Percentiles rank a stretch among this genome's conserved stretches.
Conservation (phyloP, 1,140 invertebrate species). For the Drosophila sulfurigaster region DNA sequence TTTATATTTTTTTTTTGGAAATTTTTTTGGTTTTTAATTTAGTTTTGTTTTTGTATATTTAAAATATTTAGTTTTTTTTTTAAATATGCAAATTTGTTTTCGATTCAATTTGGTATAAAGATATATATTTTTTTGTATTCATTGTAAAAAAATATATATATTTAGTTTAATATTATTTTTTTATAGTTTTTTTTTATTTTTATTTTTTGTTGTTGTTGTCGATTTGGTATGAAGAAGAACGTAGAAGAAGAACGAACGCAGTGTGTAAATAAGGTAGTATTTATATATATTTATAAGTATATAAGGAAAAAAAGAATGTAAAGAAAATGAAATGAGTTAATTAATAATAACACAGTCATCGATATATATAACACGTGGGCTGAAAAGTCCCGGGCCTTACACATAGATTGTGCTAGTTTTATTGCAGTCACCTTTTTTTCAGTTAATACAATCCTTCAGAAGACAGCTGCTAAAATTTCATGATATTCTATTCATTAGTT, state of each 20-base stretch:
- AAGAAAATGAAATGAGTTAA: constrained; percentile 61
- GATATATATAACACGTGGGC: too few species aligned
- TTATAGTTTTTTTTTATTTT: constrained; percentile 32
- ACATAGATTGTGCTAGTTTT: too few species aligned
- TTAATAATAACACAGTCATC: constrained; percentile 48
- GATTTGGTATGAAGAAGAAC: constrained; percentile 79
- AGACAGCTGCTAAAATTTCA: too few species aligned
- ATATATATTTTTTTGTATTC: constrained; percentile 46
- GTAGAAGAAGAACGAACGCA: constrained; percentile 81
- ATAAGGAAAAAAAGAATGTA: constrained; percentile 55
- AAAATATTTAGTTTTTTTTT: constrained; percentile 44
- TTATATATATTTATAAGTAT: constrained; percentile 45
- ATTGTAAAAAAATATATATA: constrained; percentile 35
- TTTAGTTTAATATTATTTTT: constrained; percentile 37
- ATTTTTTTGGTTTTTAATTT: constrained; percentile 33
- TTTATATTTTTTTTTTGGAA: constrained; percentile 37
- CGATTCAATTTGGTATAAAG: constrained; percentile 54
- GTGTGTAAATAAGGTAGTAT: constrained; percentile 79
- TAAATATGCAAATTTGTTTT: constrained; percentile 79
- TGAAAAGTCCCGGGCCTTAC: too few species aligned
- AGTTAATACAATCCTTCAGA: too few species aligned
- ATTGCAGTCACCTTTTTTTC: too few species aligned
- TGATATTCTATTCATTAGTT: too few species aligned
- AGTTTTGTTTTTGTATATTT: constrained; percentile 67
- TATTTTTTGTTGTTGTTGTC: constrained; percentile 51